Percentiles rank a stretch among this genome's conserved stretches.
phyloP scores from a whole-genome alignment of 2,113 vertebrate species.

The Brachypodius melanocephalos region DNA sequence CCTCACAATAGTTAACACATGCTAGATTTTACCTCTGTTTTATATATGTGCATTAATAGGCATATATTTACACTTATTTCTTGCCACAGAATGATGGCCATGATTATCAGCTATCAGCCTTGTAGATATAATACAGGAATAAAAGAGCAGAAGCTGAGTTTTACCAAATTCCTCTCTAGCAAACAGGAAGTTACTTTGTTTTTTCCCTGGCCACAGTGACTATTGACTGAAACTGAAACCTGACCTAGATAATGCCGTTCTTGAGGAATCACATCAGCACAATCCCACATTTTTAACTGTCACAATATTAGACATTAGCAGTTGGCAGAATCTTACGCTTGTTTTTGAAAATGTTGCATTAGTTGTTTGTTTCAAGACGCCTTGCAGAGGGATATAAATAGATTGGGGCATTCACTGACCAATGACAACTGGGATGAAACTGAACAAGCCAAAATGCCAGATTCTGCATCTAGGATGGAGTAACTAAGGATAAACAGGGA shows the following conservation, averaged over 20 bases:
- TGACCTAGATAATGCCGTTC: neutral
- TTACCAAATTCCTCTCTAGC: neutral
- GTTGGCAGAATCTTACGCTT: neutral
- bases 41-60: neutral
- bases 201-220: neutral
- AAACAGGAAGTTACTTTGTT: neutral
- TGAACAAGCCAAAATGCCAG: neutral
- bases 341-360: neutral
- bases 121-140: neutral
- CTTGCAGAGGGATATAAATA: neutral
- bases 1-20: neutral
- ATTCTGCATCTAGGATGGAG: neutral
- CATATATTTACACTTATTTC: neutral
- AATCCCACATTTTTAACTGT: neutral
- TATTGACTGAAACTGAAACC: neutral
- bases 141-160: neutral
- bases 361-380: neutral
- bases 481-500: neutral
- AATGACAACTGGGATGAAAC: neutral
- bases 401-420: neutral
- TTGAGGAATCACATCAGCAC: neutral
- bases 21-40: neutral
- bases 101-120: neutral
- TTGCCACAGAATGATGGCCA: neutral
- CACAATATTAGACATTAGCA: neutral